Percentiles rank a stretch among this genome's conserved stretches.
phyloP scores from a whole-genome alignment of 2,888 invertebrate species.

The Drosophila demipolita region DNA sequence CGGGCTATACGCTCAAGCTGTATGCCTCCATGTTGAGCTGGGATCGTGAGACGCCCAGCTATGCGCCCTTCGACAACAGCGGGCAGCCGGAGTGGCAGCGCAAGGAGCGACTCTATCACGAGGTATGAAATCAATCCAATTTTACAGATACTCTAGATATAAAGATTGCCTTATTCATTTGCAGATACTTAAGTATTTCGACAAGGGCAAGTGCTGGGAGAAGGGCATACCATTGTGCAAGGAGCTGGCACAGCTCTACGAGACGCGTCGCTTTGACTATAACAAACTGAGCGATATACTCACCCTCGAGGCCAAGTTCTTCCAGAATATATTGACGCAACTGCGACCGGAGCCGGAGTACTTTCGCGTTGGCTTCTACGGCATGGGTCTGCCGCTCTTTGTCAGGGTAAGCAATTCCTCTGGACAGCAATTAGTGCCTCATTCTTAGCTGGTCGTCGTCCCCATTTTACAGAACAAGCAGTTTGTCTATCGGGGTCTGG shows the following conservation, averaged over 20 bases:
- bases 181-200: conserved; percentile 95
- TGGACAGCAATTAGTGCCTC: not conserved
- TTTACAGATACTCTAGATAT: no score
- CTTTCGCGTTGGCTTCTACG: conserved; percentile 97
- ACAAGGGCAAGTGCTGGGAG: conserved; percentile 98
- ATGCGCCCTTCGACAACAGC: conserved; percentile 88
- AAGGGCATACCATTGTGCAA: conserved; percentile 96
- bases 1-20: conserved; percentile 96
- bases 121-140: conserved; percentile 60
- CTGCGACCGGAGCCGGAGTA: conserved; percentile 97
- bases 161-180: not conserved
- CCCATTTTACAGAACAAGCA: conserved; percentile 91
- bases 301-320: conserved; percentile 94
- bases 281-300: conserved; percentile 93
- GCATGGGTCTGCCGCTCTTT: conserved; percentile 96
- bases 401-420: conserved; percentile 89
- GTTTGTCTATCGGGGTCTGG: conserved; percentile 97
- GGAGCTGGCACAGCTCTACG: conserved; percentile 94
- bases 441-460: not conserved
- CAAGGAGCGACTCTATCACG: conserved; percentile 94
- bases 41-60: conserved; percentile 88
- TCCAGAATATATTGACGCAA: conserved; percentile 95
- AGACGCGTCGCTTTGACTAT: conserved; percentile 94
- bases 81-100: conserved; percentile 95
- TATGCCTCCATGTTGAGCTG: conserved; percentile 96